phyloP scores from a whole-genome alignment of 2,113 vertebrate species.

The Ceratotherium simum region DNA sequence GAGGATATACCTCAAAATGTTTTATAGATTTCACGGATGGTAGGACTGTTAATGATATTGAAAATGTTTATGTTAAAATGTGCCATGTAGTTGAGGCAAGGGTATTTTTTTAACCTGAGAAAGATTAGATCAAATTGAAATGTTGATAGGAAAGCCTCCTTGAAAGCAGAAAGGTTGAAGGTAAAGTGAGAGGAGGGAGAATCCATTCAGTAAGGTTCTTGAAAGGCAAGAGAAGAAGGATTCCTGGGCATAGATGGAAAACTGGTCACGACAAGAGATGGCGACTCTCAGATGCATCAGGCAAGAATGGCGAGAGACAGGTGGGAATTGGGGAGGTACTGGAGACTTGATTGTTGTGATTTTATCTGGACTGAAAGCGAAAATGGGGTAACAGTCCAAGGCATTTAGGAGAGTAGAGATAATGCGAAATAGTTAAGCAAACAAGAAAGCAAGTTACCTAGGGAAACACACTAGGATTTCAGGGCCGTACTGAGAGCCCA shows the following conservation, averaged over 20 bases:
- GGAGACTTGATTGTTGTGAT: background rate
- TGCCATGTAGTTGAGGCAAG: background rate
- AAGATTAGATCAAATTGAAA: background rate
- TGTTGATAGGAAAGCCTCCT: background rate
- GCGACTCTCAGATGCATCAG: background rate
- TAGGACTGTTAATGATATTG: background rate
- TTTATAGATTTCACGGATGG: background rate
- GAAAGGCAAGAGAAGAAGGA: background rate
- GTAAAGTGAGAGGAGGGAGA: background rate
- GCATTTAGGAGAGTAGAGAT: background rate
- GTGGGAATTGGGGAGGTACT: background rate
- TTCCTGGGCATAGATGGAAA: background rate
- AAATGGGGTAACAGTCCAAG: background rate
- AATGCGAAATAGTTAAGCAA: background rate
- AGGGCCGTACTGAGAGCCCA: background rate
- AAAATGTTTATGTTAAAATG: background rate
- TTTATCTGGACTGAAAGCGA: background rate
- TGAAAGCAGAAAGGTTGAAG: background rate
- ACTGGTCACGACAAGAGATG: background rate
- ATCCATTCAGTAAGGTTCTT: background rate
- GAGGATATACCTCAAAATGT: background rate
- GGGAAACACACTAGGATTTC: background rate
- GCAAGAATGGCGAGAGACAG: background rate
- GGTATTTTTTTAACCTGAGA: background rate
- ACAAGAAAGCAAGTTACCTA: background rate